These are phyloP conservation scores for Cliona cf. orientalis DNA, from an alignment of 37 sponge, comb jelly and placozoan genomes.

Conservation along the genomic window DNA sequence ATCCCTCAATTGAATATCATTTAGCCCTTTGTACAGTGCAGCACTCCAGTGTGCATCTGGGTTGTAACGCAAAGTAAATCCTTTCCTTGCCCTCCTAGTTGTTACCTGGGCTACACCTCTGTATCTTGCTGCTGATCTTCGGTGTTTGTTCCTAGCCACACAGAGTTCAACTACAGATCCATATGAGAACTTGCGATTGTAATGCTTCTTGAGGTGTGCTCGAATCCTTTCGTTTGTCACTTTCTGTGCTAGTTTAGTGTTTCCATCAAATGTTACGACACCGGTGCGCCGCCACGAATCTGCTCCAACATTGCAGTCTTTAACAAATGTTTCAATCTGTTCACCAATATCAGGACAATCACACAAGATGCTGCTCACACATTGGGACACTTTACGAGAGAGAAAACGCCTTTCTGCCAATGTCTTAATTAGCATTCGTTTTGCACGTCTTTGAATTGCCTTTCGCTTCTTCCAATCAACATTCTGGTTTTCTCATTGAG, in stretches of 20 bases:
- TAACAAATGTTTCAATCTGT: slow-evolving; percentile 13
- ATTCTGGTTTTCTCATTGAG: too few relatives aligned
- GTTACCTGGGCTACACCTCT: slow-evolving; percentile 26
- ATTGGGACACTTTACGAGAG: not conserved
- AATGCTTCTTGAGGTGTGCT: slow-evolving; percentile 4
- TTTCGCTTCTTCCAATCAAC: too few relatives aligned
- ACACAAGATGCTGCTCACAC: not conserved
- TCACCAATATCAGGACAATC: slow-evolving; percentile 13
- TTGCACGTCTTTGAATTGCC: too few relatives aligned
- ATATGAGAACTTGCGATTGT: slow-evolving; percentile 5
- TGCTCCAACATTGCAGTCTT: slow-evolving; percentile 26
- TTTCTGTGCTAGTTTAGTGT: slow-evolving; percentile 1
- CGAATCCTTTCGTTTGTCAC: slow-evolving; percentile 4
- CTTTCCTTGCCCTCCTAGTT: slow-evolving; percentile 22
- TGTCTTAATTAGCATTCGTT: too few relatives aligned
- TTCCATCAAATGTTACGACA: slow-evolving; percentile 25
- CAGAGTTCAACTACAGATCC: slow-evolving; percentile 35
- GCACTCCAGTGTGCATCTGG: slow-evolving; percentile 23
- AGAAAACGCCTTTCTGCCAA: slow-evolving; percentile 1
- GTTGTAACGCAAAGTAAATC: slow-evolving; percentile 10
- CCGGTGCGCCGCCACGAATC: slow-evolving; percentile 43
- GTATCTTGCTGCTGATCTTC: slow-evolving; percentile 10
- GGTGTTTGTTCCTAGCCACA: slow-evolving; percentile 9
- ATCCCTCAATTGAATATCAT: slow-evolving; percentile 11
- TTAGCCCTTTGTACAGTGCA: slow-evolving; percentile 6